These are phyloP conservation scores for Reinhardtius hippoglossoides DNA, from an alignment of 2,113 vertebrate genomes.

Conservation along the genomic window DNA sequence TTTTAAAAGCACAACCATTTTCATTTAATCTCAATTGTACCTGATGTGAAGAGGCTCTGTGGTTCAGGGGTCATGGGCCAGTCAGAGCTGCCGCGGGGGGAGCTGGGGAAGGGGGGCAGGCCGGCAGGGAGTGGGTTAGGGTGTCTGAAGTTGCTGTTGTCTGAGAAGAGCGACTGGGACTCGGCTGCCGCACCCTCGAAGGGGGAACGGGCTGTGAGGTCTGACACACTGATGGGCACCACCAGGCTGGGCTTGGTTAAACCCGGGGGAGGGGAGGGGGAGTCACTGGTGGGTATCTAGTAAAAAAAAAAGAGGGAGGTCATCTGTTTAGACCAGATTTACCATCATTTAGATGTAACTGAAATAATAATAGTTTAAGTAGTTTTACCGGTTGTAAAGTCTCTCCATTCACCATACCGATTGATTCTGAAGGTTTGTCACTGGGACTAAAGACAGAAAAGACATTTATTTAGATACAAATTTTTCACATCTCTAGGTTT, in stretches of 20 bases:
- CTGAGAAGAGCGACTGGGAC: conserved; percentile 98
- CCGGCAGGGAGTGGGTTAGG: conserved; percentile 97
- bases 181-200: conserved; percentile 97
- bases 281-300: conserved; percentile 92
- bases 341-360: not conserved
- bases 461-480: conserved; percentile 8
- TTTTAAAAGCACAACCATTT: not conserved
- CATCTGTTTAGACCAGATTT: not conserved
- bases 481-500: not conserved
- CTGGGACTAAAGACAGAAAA: conserved; percentile 87
- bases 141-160: conserved; percentile 97
- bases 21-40: conserved; percentile 67
- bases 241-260: conserved; percentile 93
- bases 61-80: conserved; percentile 99
- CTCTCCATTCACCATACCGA: conserved; percentile 96
- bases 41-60: conserved; percentile 99
- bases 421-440: conserved; percentile 94
- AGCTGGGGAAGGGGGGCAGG: conserved; percentile 93
- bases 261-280: conserved; percentile 96
- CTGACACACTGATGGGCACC: conserved; percentile 94
- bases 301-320: not conserved
- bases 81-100: conserved; percentile 91
- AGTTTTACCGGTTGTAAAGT: conserved; percentile 92
- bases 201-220: conserved; percentile 94
- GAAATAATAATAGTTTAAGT: not conserved